A percentile compares a stretch with the other conserved stretches of the same genome.
Conservation (phyloP, 1,140 invertebrate species). For the Tetramorium parvispinum region DNA sequence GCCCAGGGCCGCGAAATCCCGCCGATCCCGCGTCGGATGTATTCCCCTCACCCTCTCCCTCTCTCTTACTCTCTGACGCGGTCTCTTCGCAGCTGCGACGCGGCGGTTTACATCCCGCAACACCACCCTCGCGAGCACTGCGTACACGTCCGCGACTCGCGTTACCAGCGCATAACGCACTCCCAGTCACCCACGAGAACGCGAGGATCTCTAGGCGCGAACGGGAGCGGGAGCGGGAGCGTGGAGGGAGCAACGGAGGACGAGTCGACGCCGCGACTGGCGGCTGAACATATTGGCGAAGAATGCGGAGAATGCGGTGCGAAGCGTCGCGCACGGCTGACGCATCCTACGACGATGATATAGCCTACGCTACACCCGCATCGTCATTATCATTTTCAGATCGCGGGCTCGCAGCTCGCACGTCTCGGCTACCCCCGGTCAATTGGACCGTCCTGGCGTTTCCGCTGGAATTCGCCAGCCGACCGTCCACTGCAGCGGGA, state of each 20-base stretch:
- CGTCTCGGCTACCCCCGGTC: neutral
- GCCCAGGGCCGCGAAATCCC: neutral
- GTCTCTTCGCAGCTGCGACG: neutral
- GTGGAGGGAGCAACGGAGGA: neutral
- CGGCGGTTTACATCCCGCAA: conserved; percentile 18
- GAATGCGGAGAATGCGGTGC: neutral
- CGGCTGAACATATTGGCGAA: too few relatives aligned
- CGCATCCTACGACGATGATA: conserved; percentile 6
- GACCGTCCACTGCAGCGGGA: neutral
- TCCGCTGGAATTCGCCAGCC: neutral
- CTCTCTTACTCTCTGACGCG: neutral
- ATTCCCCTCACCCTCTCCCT: neutral
- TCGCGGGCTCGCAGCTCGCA: neutral
- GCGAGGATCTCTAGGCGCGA: neutral
- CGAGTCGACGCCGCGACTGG: too few relatives aligned
- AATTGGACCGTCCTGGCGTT: conserved; percentile 4
- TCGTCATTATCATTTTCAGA: neutral
- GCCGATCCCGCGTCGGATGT: neutral
- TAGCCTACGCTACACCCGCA: neutral
- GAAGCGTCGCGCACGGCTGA: neutral
- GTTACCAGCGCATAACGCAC: neutral
- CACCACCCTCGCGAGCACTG: neutral
- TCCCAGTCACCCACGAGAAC: neutral
- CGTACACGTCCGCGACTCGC: neutral
- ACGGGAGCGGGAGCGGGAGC: neutral